Evolutionary conservation across 2,113 vertebrate species (phyloP), one percentile per base, ranked within the genome.

Genomic region (Calcarius ornatus): DNA sequence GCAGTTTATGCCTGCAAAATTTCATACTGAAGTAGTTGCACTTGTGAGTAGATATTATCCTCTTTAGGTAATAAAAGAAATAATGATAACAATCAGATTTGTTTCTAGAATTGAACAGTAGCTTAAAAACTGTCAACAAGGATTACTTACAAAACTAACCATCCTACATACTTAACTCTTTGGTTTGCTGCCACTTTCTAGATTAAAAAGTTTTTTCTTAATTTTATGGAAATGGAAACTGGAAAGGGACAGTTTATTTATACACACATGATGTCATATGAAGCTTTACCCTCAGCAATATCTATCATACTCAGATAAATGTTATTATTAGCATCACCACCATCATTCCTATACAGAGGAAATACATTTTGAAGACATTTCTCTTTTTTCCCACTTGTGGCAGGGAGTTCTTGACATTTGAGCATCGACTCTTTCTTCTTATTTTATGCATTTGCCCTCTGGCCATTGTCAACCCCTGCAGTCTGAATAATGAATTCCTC

Each of bases 381-480:
- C 8, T 48, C 50, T 75, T 86, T 69, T 50, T 89, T 88, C 48
- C 50, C 47, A 57, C 69, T 95, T 93, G 12, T 12, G 8, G 86
- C 38, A 71, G 6, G 15, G 51, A 43, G 25, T 73, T 82, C 84
- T 80, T 96, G 81, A 84, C 64, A 75, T 92, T 73, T 90, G 71
- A 86, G 57, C 78, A 78, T 30, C 11, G 24, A 23, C 23, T 91
- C 12, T 85, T 91, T 54, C 60, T 95, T 73, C 75, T 48, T 70
- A 33, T 81, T 89, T 80, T 86, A 90, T 88, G 57, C 59, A 69
- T 92, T 93, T 84, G 24, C 78, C 96, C 70, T 85, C 83, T 68
- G 73, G 90, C 75, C 81, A 28, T 63, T 96, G 86, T 89, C 88
- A 97, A 43, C 33, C 70, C 60, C 83, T 82, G 75, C 85, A 91